A percentile compares a stretch with the other conserved stretches of the same genome.
These are phyloP conservation scores for Zhuqinia jingwanae DNA, from an alignment of 2,888 invertebrate genomes.

Conservation along the genomic window DNA sequence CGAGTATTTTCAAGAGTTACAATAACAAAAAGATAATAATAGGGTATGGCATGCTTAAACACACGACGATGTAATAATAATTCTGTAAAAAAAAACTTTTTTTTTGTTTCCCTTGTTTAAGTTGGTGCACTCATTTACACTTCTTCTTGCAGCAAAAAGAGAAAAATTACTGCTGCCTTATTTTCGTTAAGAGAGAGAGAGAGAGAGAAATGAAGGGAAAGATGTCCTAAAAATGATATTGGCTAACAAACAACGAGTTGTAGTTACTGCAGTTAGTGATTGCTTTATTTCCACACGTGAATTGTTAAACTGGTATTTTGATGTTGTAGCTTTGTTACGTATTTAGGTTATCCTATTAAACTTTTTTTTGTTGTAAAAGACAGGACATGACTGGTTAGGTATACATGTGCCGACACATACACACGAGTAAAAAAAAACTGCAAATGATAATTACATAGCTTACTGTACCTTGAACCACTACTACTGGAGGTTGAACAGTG, in stretches of 20 bases:
- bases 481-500: not conserved
- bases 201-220: not conserved
- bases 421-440: too few relatives aligned
- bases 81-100: not conserved
- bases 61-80: constrained; percentile 25
- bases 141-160: too few relatives aligned
- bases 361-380: too few relatives aligned
- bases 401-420: too few relatives aligned
- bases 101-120: not conserved
- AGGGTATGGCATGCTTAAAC: constrained; percentile 42
- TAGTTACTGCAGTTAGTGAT: not conserved
- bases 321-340: not conserved
- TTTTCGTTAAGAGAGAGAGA: not conserved
- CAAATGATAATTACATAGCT: too few relatives aligned
- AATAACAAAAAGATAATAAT: constrained; percentile 42
- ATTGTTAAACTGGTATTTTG: not conserved
- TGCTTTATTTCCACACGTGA: constrained; percentile 23
- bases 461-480: not conserved
- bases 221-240: too few relatives aligned
- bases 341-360: too few relatives aligned
- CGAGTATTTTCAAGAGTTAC: constrained; percentile 31
- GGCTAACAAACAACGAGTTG: too few relatives aligned
- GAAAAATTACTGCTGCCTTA: not conserved
- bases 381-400: too few relatives aligned
- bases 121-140: constrained; percentile 15